These are phyloP conservation scores for Canis aureus DNA, from an alignment of 2,113 vertebrate genomes.

Conservation along the genomic window DNA sequence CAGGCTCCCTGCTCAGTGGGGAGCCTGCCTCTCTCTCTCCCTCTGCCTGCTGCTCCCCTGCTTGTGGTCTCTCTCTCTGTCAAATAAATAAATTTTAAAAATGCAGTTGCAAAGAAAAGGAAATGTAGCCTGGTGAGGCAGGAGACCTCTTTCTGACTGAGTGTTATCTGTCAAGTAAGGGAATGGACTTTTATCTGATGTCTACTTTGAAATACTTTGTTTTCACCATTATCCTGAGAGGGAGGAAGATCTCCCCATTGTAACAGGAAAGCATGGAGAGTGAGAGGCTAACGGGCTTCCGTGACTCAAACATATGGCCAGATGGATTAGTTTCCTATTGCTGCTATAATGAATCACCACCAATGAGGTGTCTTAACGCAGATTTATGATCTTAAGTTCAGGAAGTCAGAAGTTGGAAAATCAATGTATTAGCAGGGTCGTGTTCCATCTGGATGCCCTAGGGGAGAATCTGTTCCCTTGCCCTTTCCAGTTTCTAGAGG, in stretches of 20 bases:
- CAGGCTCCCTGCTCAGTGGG: too few species aligned
- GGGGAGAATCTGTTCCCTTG: not conserved
- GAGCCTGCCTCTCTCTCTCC: too few species aligned
- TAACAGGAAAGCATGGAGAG: not conserved
- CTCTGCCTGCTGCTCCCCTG: too few species aligned
- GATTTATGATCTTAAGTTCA: not conserved
- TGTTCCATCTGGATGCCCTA: not conserved
- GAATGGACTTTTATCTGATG: too few species aligned
- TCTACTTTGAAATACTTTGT: not conserved
- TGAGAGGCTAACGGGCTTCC: not conserved
- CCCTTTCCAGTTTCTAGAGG: not conserved
- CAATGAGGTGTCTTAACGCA: not conserved
- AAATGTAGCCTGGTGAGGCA: too few species aligned
- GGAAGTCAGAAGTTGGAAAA: not conserved
- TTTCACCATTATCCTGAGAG: not conserved
- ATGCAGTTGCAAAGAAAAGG: not conserved
- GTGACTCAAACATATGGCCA: not conserved
- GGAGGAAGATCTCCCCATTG: not conserved
- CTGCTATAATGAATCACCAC: not conserved
- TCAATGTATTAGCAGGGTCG: rapidly evolving
- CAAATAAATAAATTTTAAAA: not conserved
- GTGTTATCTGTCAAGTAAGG: not conserved
- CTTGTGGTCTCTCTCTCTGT: too few species aligned
- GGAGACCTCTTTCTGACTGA: not conserved
- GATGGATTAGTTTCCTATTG: not conserved